Evolutionary conservation across 1,140 invertebrate genomes (phyloP).

Genomic region (Diabrotica virgifera): DNA sequence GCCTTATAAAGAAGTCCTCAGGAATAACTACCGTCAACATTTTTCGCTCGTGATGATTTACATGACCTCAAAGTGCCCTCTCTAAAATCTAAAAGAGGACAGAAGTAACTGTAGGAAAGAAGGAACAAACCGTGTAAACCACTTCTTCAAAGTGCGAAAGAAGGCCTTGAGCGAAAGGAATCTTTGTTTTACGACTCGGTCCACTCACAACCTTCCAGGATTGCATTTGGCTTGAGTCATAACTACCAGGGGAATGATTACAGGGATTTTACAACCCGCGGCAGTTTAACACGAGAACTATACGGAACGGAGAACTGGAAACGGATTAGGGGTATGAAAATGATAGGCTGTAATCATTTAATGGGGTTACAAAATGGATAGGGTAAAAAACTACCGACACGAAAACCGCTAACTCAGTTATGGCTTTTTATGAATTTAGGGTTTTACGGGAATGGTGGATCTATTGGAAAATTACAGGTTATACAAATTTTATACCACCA

Average conservation of each 20-base stretch:
- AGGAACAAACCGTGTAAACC: neutral
- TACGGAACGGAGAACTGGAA: neutral
- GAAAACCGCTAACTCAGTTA: neutral
- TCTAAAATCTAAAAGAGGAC: neutral
- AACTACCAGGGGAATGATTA: conserved; percentile 34
- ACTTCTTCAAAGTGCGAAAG: conserved; percentile 8
- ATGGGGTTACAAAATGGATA: neutral
- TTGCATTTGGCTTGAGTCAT: conserved; percentile 33
- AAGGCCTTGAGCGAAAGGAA: conserved; percentile 25
- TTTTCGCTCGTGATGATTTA: neutral
- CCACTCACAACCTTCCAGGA: conserved; percentile 30
- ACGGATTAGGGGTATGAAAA: conserved; percentile 1
- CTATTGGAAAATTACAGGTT: too few relatives aligned
- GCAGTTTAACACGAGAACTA: conserved; percentile 5
- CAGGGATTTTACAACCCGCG: conserved; percentile 28
- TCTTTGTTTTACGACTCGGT: conserved; percentile 32
- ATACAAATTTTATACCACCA: too few relatives aligned
- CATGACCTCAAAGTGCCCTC: neutral
- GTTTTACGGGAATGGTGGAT: neutral
- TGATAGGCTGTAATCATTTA: neutral
- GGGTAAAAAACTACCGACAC: neutral
- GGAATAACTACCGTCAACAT: neutral
- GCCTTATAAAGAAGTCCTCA: neutral
- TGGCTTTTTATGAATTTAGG: neutral
- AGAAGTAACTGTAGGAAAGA: neutral